These are phyloP conservation scores for Tinea pellionella DNA, from an alignment of 2,888 invertebrate genomes.

Conservation along the genomic window DNA sequence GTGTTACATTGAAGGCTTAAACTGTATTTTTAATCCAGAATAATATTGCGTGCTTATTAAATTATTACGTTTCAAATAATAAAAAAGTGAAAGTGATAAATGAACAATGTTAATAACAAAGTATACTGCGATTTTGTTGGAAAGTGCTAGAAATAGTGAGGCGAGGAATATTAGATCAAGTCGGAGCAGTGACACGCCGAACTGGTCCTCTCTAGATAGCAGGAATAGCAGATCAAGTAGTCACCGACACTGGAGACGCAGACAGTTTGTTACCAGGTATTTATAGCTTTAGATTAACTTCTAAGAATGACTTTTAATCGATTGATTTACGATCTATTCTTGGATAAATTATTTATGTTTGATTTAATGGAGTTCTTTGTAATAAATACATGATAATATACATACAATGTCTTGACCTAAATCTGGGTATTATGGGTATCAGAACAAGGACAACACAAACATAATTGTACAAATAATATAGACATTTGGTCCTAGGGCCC, in stretches of 20 bases:
- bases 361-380: neutral
- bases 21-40: too few species aligned
- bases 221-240: neutral
- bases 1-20: too few species aligned
- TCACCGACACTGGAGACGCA: constrained; percentile 1
- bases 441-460: too few species aligned
- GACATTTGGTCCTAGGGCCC: too few species aligned
- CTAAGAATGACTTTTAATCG: neutral
- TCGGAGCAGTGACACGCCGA: constrained; percentile 29
- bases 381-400: too few species aligned
- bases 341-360: neutral
- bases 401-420: too few species aligned
- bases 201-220: constrained; percentile 47
- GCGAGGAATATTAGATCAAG: constrained; percentile 39
- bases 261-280: constrained; percentile 7
- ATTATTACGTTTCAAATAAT: too few species aligned
- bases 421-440: too few species aligned
- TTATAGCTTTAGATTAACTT: neutral
- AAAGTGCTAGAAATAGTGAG: constrained; percentile 69
- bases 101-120: constrained; percentile 75
- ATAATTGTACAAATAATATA: too few species aligned
- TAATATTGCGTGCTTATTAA: too few species aligned
- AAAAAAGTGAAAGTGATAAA: neutral
- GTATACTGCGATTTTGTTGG: constrained; percentile 76
- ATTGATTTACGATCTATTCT: neutral